Evolutionary conservation across 2,888 invertebrate genomes (phyloP).

Genomic region (Incurvaria masculella): DNA sequence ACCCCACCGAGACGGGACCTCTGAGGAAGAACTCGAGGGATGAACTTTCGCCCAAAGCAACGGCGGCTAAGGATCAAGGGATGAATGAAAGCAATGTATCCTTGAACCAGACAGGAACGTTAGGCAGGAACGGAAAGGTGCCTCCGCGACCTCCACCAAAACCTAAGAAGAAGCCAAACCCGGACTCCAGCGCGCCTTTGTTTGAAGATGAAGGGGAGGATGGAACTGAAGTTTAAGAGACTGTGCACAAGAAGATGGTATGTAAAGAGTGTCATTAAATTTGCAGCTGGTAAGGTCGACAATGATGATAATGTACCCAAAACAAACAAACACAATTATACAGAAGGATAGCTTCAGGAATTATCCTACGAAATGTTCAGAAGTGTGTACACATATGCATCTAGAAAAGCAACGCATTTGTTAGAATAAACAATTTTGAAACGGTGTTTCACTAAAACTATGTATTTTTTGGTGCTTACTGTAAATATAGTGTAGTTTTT

Average conservation of each 20-base stretch:
- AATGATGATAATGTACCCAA: no score
- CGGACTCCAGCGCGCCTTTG: constrained; percentile 65
- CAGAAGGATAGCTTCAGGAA: no score
- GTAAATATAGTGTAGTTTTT: constrained; percentile 50
- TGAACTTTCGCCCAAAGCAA: constrained; percentile 38
- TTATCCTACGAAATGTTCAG: no score
- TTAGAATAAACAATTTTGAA: not conserved
- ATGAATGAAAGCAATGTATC: constrained; percentile 35
- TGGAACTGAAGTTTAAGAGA: constrained; percentile 79
- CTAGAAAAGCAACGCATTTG: no score
- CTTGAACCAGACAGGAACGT: constrained; percentile 39
- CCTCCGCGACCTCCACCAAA: constrained; percentile 83
- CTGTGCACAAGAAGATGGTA: constrained; percentile 29
- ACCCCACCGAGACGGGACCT: constrained; percentile 53
- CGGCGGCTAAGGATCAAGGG: constrained; percentile 19
- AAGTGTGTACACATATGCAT: no score
- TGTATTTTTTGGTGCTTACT: constrained; percentile 49
- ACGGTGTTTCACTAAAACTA: not conserved
- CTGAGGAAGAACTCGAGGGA: constrained; percentile 35
- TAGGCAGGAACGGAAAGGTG: constrained; percentile 61
- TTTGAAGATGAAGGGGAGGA: constrained; percentile 89
- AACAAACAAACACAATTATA: no score
- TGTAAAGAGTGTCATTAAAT: no score
- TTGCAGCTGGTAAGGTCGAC: no score
- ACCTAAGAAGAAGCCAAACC: constrained; percentile 71